Conservation (phyloP, 2,797 vertebrate genomes). For the Potorous gilbertii region DNA sequence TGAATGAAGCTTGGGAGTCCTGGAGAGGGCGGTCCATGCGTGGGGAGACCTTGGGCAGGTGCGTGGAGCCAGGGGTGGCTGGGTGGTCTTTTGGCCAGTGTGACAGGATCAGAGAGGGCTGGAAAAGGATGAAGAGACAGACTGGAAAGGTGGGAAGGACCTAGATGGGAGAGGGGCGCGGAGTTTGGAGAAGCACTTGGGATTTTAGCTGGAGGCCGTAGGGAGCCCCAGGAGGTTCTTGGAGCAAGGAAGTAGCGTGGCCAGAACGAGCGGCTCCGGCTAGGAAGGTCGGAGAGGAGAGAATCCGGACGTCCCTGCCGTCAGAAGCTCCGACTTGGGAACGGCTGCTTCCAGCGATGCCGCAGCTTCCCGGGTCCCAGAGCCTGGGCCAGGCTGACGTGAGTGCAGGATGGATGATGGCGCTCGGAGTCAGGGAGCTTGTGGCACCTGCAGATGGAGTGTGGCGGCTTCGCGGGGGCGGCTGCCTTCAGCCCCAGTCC, state of each 20-base stretch:
- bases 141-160: not conserved
- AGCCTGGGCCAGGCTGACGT: not conserved
- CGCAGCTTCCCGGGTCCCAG: not conserved
- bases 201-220: not conserved
- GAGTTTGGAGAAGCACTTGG: not conserved
- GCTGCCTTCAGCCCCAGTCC: not conserved
- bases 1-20: not conserved
- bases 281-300: not conserved
- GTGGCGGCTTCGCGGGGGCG: too few relatives aligned
- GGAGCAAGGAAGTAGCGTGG: not conserved
- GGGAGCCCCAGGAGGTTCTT: not conserved
- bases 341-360: not conserved
- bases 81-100: not conserved
- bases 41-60: not conserved
- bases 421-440: not conserved
- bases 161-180: not conserved
- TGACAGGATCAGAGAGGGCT: not conserved
- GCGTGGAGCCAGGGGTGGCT: not conserved
- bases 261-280: not conserved
- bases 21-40: not conserved
- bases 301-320: accelerated
- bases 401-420: not conserved
- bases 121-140: not conserved
- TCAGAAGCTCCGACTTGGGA: not conserved
- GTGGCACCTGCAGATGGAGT: not conserved